A percentile compares a stretch with the other conserved stretches of the same genome.
Conservation (phyloP, 2,888 invertebrate species). For the Phlogophora meticulosa region DNA sequence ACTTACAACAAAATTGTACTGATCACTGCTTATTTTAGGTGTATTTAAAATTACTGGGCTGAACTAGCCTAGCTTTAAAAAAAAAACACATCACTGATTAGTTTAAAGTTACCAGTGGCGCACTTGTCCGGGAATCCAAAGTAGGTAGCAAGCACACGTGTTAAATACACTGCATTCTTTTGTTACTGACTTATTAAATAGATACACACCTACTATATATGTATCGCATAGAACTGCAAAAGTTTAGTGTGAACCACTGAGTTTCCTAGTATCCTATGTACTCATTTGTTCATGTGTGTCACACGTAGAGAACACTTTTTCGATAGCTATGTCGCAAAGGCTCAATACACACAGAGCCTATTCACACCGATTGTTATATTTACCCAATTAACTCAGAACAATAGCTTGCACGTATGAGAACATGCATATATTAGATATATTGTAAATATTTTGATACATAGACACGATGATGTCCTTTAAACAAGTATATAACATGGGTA, state of each 20-base stretch:
- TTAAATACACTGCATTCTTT: no score
- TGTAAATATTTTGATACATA: constrained; percentile 64
- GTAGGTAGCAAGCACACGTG: no score
- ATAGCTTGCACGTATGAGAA: constrained; percentile 52
- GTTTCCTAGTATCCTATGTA: neutral
- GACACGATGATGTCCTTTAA: constrained; percentile 28
- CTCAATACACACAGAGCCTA: constrained; percentile 39
- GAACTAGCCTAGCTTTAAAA: no score
- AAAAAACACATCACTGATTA: no score
- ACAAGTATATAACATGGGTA: constrained; percentile 37
- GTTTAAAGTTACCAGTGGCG: no score
- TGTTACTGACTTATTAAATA: no score
- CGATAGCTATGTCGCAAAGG: constrained; percentile 30
- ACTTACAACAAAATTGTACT: constrained; percentile 34
- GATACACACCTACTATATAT: no score
- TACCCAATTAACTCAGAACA: constrained; percentile 57
- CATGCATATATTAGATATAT: constrained; percentile 28
- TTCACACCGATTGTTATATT: constrained; percentile 58
- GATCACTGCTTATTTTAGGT: constrained; percentile 8
- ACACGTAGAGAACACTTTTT: constrained; percentile 44
- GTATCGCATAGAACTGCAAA: neutral
- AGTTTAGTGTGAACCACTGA: constrained; percentile 3
- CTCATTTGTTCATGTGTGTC: neutral
- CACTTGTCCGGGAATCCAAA: no score
- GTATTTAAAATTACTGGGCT: no score